Conservation (phyloP, 2,888 invertebrate species). For the Drosophila neutralis region DNA sequence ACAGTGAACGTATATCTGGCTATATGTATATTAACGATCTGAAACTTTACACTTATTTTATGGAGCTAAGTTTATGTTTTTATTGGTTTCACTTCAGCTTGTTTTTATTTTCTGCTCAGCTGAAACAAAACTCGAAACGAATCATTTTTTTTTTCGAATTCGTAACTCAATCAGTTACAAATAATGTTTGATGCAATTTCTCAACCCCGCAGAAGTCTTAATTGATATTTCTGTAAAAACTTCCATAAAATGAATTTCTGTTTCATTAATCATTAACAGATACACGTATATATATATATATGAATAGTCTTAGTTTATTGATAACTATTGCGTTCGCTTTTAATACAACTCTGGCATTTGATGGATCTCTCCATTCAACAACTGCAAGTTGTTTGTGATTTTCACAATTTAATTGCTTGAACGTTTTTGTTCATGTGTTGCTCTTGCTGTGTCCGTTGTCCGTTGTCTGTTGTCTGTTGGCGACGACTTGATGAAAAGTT, state of each 20-base stretch:
- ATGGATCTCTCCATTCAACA: slow-evolving; percentile 7
- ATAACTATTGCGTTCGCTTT: background rate
- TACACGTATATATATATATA: too few species aligned
- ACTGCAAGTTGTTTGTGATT: slow-evolving; percentile 57
- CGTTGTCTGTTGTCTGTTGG: slow-evolving; percentile 23
- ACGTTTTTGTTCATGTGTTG: slow-evolving; percentile 51
- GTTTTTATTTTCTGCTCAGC: background rate
- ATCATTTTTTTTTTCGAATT: background rate
- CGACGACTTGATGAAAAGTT: slow-evolving; percentile 53
- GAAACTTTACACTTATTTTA: background rate
- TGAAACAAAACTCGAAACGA: background rate
- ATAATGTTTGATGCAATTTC: too few species aligned
- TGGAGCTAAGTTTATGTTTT: background rate
- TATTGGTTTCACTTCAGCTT: background rate
- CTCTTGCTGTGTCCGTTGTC: slow-evolving; percentile 1
- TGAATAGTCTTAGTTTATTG: background rate
- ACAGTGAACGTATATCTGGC: background rate
- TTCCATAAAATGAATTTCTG: background rate
- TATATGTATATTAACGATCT: background rate
- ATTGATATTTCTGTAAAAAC: background rate
- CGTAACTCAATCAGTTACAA: background rate
- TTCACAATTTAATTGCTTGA: slow-evolving; percentile 68
- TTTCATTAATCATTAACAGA: background rate
- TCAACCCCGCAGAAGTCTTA: background rate
- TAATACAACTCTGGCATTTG: background rate